Evolutionary conservation across 2,888 invertebrate genomes (phyloP).

Genomic region (Anodontia alba): DNA sequence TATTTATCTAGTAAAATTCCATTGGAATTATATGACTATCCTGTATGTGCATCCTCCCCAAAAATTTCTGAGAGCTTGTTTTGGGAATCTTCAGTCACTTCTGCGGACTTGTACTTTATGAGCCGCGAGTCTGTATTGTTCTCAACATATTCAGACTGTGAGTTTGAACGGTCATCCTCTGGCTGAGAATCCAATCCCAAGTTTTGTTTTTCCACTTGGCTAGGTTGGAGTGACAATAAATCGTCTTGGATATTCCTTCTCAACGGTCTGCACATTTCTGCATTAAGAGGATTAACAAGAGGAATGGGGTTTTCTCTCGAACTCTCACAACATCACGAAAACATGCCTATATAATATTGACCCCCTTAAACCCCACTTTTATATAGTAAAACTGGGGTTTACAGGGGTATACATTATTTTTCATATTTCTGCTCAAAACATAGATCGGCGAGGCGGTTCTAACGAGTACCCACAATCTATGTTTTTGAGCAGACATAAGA

Average conservation of each 20-base stretch:
- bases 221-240: not conserved
- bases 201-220: not conserved
- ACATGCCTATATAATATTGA: too few relatives aligned
- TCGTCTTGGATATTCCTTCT: not conserved
- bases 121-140: not conserved
- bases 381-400: too few relatives aligned
- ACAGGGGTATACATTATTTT: too few relatives aligned
- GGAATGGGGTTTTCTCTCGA: not conserved
- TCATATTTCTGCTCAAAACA: too few relatives aligned
- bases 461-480: too few relatives aligned
- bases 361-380: too few relatives aligned
- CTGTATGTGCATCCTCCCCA: not conserved
- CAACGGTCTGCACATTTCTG: not conserved
- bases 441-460: too few relatives aligned
- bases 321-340: too few relatives aligned
- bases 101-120: not conserved
- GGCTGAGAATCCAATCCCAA: too few relatives aligned
- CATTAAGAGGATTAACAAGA: not conserved
- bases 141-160: too few relatives aligned
- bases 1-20: not conserved
- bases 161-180: too few relatives aligned
- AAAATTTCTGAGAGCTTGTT: not conserved
- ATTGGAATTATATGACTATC: not conserved
- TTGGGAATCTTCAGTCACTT: not conserved
- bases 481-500: too few relatives aligned